These are phyloP conservation scores for Molorchus minor DNA, from an alignment of 2,888 invertebrate genomes.

Conservation along the genomic window DNA sequence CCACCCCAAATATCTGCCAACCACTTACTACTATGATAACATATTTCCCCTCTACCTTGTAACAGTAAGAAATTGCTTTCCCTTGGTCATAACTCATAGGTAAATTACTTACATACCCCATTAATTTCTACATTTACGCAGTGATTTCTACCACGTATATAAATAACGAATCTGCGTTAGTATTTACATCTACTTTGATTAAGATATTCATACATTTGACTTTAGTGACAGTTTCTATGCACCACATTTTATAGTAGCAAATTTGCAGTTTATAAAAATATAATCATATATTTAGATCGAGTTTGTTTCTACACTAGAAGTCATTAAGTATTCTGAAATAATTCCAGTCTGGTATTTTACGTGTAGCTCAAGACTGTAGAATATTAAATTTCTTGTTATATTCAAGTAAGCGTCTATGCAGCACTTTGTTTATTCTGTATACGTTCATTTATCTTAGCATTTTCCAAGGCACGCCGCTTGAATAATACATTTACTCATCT, in stretches of 20 bases:
- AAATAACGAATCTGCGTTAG: too few species aligned
- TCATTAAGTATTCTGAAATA: too few species aligned
- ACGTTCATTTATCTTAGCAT: conserved; percentile 59
- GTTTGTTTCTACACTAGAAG: too few species aligned
- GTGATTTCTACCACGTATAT: conserved; percentile 44
- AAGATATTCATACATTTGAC: too few species aligned
- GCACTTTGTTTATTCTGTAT: conserved; percentile 54
- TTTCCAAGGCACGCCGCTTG: conserved; percentile 58
- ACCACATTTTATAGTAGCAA: too few species aligned
- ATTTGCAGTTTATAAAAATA: too few species aligned
- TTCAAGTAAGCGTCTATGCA: conserved; percentile 39
- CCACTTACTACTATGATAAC: conserved; percentile 45
- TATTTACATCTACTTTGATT: too few species aligned
- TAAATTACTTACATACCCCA: conserved; percentile 59
- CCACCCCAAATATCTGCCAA: conserved; percentile 32
- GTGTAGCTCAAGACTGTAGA: conserved; percentile 6
- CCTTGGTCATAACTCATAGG: conserved; percentile 57
- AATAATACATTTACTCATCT: conserved; percentile 62
- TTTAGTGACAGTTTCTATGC: too few species aligned
- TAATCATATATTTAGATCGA: too few species aligned
- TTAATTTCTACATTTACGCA: conserved; percentile 58
- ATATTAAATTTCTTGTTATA: conserved; percentile 40
- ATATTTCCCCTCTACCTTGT: conserved; percentile 34
- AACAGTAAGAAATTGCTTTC: conserved; percentile 48
- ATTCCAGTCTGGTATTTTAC: too few species aligned